Evolutionary conservation across 2,113 vertebrate species (phyloP).

Genomic region (Embiotoca jacksoni): DNA sequence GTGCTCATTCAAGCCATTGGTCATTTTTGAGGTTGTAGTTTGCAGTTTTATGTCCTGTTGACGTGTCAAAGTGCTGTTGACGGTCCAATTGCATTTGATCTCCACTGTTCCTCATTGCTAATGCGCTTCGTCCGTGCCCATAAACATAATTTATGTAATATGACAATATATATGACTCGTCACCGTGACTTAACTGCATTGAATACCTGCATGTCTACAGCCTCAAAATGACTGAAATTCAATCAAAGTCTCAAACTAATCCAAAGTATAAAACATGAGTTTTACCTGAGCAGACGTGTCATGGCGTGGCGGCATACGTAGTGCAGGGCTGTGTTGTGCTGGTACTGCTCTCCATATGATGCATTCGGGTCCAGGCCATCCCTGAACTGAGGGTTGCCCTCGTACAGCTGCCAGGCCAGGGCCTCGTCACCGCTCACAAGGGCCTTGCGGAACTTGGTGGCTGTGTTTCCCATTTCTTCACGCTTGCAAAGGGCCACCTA

Average conservation of each 20-base stretch:
- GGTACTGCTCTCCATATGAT: slow-evolving; percentile 97
- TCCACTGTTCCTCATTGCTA: slow-evolving; percentile 1
- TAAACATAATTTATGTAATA: slow-evolving; percentile 20
- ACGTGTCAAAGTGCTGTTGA: not conserved
- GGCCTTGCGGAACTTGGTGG: slow-evolving; percentile 99
- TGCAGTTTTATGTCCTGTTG: slow-evolving; percentile 5
- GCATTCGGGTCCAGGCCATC: slow-evolving; percentile 97
- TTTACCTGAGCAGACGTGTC: slow-evolving; percentile 95
- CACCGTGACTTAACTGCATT: slow-evolving; percentile 12
- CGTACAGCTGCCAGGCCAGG: slow-evolving; percentile 97
- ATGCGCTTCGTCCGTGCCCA: not conserved
- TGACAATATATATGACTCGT: slow-evolving; percentile 26
- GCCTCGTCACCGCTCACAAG: slow-evolving; percentile 97
- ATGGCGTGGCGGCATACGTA: slow-evolving; percentile 97
- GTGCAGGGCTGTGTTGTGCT: slow-evolving; percentile 97
- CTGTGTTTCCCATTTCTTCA: slow-evolving; percentile 95
- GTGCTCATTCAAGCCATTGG: not conserved
- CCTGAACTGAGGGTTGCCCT: slow-evolving; percentile 97
- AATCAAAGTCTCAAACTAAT: not conserved
- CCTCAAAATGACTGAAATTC: not conserved
- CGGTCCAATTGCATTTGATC: slow-evolving; percentile 4
- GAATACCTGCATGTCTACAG: not conserved
- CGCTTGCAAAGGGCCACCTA: slow-evolving; percentile 54
- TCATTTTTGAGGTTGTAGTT: not conserved
- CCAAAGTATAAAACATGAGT: not conserved